Evolutionary conservation across 2,113 vertebrate species (phyloP), one percentile per base, ranked within the genome.

Genomic region (Pedetes capensis): DNA sequence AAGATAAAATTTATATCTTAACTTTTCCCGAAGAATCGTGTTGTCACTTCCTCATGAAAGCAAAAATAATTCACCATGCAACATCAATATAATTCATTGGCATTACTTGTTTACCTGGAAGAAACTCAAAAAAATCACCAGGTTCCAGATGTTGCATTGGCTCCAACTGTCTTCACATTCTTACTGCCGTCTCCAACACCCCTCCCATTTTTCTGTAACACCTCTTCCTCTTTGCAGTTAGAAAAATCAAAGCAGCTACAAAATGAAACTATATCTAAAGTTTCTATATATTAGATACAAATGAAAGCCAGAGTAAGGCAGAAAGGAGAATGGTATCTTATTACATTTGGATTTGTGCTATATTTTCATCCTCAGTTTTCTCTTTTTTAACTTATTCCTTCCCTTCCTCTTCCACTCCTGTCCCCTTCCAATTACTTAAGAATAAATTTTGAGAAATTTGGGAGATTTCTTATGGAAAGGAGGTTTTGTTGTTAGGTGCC

Each of bases 11-110:
- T 78, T 76, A 63, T 16, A 6, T 71, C 64, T 88, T 91, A 53
- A 87, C 69, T 87, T 89, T 68, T 37, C 53, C 55, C 61, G 1
- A 57, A 72, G 44, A 87, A 59, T 89, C 85, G 6, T 87, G n/a
- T 92, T 87, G 59, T 94, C 34, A 72, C 47, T 88, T 95, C 79
- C 55, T 93, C 32, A 10, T 20, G n/a, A 47, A 93, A 69, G 49
- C 74, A 51, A 42, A 81, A 76, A 27, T 42, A n/a, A 63, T 42
- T 78, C 64, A 23, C 44, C 20, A 9, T n/a, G 63, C 51, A 55
- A 76, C 25, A 1, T 49, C 44, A 47, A 16, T 76, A 6, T 53
- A 72, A 55, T 89, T 89, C 76, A 10, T 5, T 47, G 74, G 49
- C 29, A 39, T 87, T n/a, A 37, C 76, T 83, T 59, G 34, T 78